Evolutionary conservation across 2,113 vertebrate genomes (phyloP).

Genomic region (Gnathonemus echidnorhynchus): DNA sequence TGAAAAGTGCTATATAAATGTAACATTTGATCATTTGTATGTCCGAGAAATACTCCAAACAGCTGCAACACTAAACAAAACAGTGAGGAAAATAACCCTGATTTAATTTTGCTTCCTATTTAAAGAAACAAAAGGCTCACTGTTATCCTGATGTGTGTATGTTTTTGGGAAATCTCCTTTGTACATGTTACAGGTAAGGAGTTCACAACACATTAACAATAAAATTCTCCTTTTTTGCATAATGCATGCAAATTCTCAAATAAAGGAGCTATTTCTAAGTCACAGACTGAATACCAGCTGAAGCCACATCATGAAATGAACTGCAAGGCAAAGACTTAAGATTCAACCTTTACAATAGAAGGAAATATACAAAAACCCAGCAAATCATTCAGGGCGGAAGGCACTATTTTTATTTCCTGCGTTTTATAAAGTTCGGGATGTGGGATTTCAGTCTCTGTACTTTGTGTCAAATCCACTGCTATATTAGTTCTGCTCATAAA

Average conservation of each 20-base stretch:
- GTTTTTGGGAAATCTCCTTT: background rate
- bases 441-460: background rate
- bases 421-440: background rate
- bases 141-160: background rate
- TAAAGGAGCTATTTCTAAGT: background rate
- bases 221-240: background rate
- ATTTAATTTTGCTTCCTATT: background rate
- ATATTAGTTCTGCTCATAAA: slow-evolving; percentile 24
- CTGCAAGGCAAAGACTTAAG: slow-evolving; percentile 13
- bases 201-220: background rate
- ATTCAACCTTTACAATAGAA: background rate
- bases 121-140: background rate
- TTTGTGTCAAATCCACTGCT: slow-evolving; percentile 14
- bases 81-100: background rate
- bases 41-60: background rate
- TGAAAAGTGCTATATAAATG: background rate
- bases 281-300: background rate
- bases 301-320: background rate
- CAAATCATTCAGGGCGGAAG: background rate
- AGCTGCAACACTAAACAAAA: background rate
- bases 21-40: background rate
- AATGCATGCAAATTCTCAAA: background rate
- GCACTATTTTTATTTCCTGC: background rate
- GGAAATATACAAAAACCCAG: slow-evolving; percentile 4
- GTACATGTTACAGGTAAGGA: background rate